Evolutionary conservation across 2,888 invertebrate species (phyloP).

Genomic region (Blomia tropicalis): DNA sequence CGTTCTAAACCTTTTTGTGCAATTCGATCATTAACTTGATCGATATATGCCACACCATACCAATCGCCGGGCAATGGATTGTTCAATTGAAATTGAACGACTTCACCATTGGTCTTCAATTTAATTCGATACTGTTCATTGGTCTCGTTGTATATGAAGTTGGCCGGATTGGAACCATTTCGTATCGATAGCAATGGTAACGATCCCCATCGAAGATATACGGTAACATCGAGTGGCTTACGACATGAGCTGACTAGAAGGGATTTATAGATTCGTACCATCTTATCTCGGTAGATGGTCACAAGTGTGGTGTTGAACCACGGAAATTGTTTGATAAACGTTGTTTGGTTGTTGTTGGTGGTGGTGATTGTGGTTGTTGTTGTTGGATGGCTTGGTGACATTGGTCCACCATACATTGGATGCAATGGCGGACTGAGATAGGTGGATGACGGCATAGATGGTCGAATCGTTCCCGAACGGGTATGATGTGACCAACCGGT

Average conservation of each 20-base stretch:
- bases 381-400: too few species aligned
- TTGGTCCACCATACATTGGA: too few species aligned
- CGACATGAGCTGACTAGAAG: neutral
- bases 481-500: slow-evolving; percentile 32
- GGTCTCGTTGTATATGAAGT: slow-evolving; percentile 34
- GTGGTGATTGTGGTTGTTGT: neutral
- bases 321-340: slow-evolving; percentile 41
- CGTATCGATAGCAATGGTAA: slow-evolving; percentile 68
- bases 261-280: neutral
- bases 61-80: slow-evolving; percentile 36
- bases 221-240: slow-evolving; percentile 33
- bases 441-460: neutral
- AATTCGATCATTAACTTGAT: slow-evolving; percentile 31
- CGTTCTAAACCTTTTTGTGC: slow-evolving; percentile 21
- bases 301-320: slow-evolving; percentile 31
- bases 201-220: slow-evolving; percentile 57
- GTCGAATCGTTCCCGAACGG: neutral
- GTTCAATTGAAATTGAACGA: slow-evolving; percentile 30
- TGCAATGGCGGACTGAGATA: neutral
- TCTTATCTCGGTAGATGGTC: slow-evolving; percentile 18
- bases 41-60: slow-evolving; percentile 43
- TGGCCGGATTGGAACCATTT: slow-evolving; percentile 55
- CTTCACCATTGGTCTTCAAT: slow-evolving; percentile 33
- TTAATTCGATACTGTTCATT: slow-evolving; percentile 32
- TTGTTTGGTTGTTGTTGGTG: neutral